Evolutionary conservation across 2,888 invertebrate genomes (phyloP).

Genomic region (Cosmorhoe ocellata): DNA sequence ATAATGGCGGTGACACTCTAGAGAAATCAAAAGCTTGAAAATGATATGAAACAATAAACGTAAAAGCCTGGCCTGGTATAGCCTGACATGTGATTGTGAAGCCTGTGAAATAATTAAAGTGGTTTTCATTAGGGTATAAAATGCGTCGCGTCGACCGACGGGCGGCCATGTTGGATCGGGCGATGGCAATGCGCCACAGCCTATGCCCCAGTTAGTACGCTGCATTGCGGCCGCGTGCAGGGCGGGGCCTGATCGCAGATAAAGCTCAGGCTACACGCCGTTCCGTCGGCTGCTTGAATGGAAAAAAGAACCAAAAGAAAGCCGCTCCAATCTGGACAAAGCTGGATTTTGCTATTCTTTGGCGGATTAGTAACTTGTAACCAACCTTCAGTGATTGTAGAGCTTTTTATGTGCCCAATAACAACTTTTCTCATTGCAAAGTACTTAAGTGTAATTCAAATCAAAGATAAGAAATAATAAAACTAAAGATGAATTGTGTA

Average conservation of each 20-base stretch:
- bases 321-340: conserved; percentile 27
- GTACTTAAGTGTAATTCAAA: too few relatives aligned
- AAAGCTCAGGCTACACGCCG: conserved; percentile 50
- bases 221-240: conserved; percentile 32
- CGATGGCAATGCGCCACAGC: conserved; percentile 41
- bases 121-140: conserved; percentile 77
- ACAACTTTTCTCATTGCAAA: too few relatives aligned
- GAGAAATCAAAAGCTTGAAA: conserved; percentile 80
- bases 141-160: conserved; percentile 41
- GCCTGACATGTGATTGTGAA: conserved; percentile 62
- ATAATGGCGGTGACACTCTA: conserved; percentile 73
- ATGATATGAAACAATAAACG: conserved; percentile 80
- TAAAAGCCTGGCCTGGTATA: conserved; percentile 70
- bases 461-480: too few relatives aligned
- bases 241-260: conserved; percentile 68
- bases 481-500: too few relatives aligned
- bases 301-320: conserved; percentile 25
- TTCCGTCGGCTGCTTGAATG: conserved; percentile 25
- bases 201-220: conserved; percentile 9
- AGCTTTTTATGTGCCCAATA: too few relatives aligned
- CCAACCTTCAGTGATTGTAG: not conserved
- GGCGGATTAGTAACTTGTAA: conserved; percentile 2
- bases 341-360: conserved; percentile 22
- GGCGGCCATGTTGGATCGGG: conserved; percentile 38
- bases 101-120: conserved; percentile 80